phyloP scores from a whole-genome alignment of 2,797 vertebrate genomes.

The Monodelphis domestica region DNA sequence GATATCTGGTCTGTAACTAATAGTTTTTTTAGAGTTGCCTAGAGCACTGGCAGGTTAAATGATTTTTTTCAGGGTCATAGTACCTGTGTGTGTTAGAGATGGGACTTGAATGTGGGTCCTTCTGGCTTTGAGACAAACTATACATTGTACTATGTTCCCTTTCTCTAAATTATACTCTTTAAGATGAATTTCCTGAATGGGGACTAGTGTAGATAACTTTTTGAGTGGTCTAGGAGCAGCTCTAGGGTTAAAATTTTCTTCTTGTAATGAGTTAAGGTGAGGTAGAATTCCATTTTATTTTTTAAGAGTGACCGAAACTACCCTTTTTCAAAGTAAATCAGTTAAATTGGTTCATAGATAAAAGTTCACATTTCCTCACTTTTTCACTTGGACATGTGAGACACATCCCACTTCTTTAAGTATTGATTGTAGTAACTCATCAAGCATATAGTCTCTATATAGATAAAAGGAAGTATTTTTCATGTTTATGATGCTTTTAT shows the following conservation, averaged over 20 bases:
- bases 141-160: not conserved
- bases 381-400: conserved; percentile 32
- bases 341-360: conserved; percentile 39
- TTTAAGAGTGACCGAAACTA: not conserved
- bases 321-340: conserved; percentile 38
- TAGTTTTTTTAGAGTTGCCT: not conserved
- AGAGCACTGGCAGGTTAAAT: not conserved
- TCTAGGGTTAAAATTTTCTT: not conserved
- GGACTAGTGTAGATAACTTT: not conserved
- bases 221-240: not conserved
- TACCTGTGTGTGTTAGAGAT: not conserved
- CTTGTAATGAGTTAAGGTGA: not conserved
- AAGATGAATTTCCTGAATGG: not conserved
- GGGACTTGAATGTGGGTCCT: not conserved
- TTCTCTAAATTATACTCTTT: not conserved
- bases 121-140: not conserved
- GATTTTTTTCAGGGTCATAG: not conserved
- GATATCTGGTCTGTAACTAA: not conserved
- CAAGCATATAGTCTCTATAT: conserved; percentile 24
- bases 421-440: not conserved
- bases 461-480: conserved; percentile 18
- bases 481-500: conserved; percentile 45
- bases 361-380: conserved; percentile 32
- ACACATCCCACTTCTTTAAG: not conserved
- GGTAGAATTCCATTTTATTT: not conserved